Evolutionary conservation across 1,140 invertebrate genomes (phyloP).

Genomic region (Galendromus occidentalis): DNA sequence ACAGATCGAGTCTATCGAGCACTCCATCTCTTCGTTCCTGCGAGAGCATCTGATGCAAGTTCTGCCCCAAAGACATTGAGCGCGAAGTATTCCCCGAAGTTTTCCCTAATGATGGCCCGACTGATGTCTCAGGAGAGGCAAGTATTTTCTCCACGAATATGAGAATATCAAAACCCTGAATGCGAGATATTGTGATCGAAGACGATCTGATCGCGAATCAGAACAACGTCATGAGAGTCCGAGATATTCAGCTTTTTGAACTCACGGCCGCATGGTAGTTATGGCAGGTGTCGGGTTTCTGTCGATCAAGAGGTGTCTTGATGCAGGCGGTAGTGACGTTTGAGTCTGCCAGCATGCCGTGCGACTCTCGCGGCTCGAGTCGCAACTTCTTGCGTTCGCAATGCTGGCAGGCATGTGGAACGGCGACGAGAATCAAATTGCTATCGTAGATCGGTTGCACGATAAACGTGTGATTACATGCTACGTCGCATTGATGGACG

Average conservation of each 20-base stretch:
- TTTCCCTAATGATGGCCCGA: no score
- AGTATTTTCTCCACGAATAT: no score
- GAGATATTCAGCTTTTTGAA: constrained; percentile 12
- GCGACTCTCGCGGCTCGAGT: constrained; percentile 24
- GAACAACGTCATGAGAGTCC: no score
- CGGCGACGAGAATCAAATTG: constrained; percentile 67
- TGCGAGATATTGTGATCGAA: no score
- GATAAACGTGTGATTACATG: constrained; percentile 39
- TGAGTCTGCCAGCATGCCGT: constrained; percentile 38
- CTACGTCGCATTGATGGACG: constrained; percentile 9
- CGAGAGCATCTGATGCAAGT: no score
- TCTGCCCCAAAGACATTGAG: no score
- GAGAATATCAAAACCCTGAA: no score
- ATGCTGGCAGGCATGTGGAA: constrained; percentile 28
- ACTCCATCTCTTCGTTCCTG: no score
- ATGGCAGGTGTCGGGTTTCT: constrained; percentile 47
- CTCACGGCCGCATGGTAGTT: constrained; percentile 67
- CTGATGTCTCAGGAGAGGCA: no score
- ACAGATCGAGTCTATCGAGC: no score
- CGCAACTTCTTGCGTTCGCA: constrained; percentile 16
- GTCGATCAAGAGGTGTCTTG: constrained; percentile 38
- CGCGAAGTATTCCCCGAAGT: no score
- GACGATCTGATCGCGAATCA: no score
- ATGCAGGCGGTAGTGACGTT: constrained; percentile 14
- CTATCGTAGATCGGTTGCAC: constrained; percentile 77